Percentiles rank a stretch among this genome's conserved stretches.
Evolutionary conservation across 2,797 vertebrate species (phyloP).

Genomic region (Geotrypetes seraphini): DNA sequence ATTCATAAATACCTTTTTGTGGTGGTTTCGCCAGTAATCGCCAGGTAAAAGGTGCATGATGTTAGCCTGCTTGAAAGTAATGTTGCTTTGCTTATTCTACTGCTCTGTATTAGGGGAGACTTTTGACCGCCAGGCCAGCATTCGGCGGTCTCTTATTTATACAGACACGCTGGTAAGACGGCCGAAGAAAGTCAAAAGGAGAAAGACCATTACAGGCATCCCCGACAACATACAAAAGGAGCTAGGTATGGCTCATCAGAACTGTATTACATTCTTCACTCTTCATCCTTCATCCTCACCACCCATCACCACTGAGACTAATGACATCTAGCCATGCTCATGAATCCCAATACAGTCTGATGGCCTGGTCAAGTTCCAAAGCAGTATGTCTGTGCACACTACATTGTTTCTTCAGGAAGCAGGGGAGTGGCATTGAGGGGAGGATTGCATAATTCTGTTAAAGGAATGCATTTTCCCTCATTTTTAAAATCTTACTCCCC

Average conservation of each 20-base stretch:
- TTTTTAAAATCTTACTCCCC: too few species aligned
- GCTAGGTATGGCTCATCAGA: constrained; percentile 90
- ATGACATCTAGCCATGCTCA: constrained; percentile 36
- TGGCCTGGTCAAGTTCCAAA: constrained; percentile 45
- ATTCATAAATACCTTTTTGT: constrained; percentile 62
- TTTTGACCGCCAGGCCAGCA: constrained; percentile 96
- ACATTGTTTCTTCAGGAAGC: constrained; percentile 3
- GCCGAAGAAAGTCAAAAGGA: constrained; percentile 98
- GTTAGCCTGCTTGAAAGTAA: constrained; percentile 81
- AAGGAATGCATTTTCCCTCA: too few species aligned
- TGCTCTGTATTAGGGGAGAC: constrained; percentile 90
- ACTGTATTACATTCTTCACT: constrained; percentile 47
- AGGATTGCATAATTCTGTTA: too few species aligned
- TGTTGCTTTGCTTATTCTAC: constrained; percentile 72
- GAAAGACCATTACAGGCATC: constrained; percentile 99
- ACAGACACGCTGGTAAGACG: constrained; percentile 95
- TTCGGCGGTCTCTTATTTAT: constrained; percentile 96
- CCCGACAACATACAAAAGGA: constrained; percentile 95
- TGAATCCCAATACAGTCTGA: constrained; percentile 51
- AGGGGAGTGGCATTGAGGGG: too few species aligned
- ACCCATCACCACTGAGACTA: constrained; percentile 31
- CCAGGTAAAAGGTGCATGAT: constrained; percentile 70
- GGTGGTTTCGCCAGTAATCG: constrained; percentile 50
- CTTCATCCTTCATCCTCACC: constrained; percentile 37
- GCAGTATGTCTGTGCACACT: background rate